Evolutionary conservation across 92 coral and sea anemone genomes (phyloP).

Genomic region (Pocillopora grandis): DNA sequence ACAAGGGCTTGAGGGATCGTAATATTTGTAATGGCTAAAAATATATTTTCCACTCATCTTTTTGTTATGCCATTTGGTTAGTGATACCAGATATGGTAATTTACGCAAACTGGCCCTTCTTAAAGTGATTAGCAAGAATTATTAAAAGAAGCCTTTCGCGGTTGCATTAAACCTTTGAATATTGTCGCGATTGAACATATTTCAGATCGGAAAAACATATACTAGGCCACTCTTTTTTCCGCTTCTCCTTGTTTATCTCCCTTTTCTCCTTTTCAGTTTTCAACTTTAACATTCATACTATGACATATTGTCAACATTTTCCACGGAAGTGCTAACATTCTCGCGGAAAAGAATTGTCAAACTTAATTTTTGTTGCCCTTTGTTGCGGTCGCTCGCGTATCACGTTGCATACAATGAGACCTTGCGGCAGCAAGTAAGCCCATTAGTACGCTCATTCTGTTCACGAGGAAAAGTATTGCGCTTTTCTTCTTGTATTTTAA

Average conservation of each 20-base stretch:
- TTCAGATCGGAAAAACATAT: not conserved
- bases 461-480: not conserved
- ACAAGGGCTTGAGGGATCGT: not conserved
- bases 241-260: not conserved
- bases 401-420: not conserved
- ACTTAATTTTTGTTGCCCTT: not conserved
- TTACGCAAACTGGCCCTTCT: not conserved
- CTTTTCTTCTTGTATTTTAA: not conserved
- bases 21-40: not conserved
- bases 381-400: not conserved
- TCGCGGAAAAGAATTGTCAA: constrained; percentile 20
- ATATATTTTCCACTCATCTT: not conserved
- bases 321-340: constrained; percentile 19
- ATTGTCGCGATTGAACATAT: not conserved
- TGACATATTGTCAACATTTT: constrained; percentile 5
- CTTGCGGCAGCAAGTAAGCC: constrained; percentile 22
- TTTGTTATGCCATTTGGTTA: not conserved
- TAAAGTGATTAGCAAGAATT: not conserved
- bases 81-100: not conserved
- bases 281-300: not conserved
- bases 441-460: constrained; percentile 7
- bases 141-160: not conserved
- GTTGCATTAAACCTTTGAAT: not conserved
- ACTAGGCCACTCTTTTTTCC: not conserved
- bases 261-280: not conserved